These are phyloP conservation scores for Peromyscus melanophrys DNA, from an alignment of 2,797 vertebrate genomes.

Conservation along the genomic window DNA sequence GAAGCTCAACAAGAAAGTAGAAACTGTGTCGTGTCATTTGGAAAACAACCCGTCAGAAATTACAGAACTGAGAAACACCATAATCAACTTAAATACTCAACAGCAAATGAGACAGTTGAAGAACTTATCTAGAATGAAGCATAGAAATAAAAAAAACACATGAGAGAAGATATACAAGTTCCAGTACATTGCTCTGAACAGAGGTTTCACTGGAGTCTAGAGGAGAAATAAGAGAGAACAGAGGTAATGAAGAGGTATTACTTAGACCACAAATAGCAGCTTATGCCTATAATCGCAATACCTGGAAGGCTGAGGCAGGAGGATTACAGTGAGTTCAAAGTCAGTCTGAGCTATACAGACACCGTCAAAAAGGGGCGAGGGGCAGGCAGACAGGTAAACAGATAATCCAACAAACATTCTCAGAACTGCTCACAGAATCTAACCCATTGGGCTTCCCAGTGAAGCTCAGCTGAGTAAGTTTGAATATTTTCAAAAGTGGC, in stretches of 20 bases:
- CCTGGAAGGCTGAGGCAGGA: no score
- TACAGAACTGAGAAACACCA: conserved; percentile 25
- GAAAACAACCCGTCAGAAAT: conserved; percentile 26
- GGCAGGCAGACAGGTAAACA: neutral
- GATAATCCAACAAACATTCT: neutral
- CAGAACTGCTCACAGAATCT: neutral
- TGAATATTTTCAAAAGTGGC: neutral
- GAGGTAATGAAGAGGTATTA: neutral
- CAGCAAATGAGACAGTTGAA: neutral
- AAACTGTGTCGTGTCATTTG: neutral
- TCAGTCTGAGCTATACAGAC: neutral
- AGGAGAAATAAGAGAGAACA: neutral
- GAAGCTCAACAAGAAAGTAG: conserved; percentile 53
- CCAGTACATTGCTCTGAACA: neutral
- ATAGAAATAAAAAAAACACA: neutral
- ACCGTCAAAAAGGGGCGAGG: neutral
- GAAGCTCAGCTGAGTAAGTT: neutral
- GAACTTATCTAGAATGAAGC: conserved; percentile 42
- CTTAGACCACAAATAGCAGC: neutral
- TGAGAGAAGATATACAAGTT: neutral
- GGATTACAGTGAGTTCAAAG: neutral
- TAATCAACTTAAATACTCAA: conserved; percentile 42
- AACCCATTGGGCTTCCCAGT: neutral
- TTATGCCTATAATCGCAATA: neutral
- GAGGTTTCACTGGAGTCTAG: neutral